These are phyloP conservation scores for Neolamprologus variostigma DNA, from an alignment of 2,113 vertebrate species.

Conservation along the genomic window DNA sequence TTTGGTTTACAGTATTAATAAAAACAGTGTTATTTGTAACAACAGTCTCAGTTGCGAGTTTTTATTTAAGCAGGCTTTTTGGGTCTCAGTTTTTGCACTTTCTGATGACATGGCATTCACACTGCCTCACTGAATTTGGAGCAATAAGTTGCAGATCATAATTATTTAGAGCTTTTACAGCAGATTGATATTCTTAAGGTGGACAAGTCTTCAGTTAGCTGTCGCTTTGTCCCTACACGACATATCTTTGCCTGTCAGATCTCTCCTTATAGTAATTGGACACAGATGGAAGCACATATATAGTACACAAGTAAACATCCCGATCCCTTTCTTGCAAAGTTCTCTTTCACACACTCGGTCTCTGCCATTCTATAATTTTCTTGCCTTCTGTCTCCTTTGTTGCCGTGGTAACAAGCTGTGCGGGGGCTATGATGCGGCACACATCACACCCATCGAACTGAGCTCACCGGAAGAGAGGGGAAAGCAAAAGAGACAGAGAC, in stretches of 20 bases:
- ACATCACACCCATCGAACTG: constrained; percentile 44
- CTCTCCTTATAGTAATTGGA: background rate
- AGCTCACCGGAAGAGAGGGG: constrained; percentile 22
- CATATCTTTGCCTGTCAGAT: background rate
- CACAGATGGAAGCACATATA: background rate
- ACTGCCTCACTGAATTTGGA: background rate
- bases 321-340: constrained; percentile 13
- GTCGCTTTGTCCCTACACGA: background rate
- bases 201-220: background rate
- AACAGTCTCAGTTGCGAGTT: background rate
- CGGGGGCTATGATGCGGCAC: constrained; percentile 53
- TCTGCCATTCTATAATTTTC: constrained; percentile 37
- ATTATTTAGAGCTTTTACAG: background rate
- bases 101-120: background rate
- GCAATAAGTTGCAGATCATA: background rate
- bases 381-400: constrained; percentile 43
- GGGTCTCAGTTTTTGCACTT: background rate
- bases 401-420: constrained; percentile 65
- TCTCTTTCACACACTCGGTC: background rate
- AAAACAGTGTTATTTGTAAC: background rate
- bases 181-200: background rate
- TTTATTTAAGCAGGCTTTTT: background rate
- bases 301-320: constrained; percentile 7
- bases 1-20: background rate
- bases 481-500: constrained; percentile 9